phyloP scores from a whole-genome alignment of 2,888 invertebrate genomes.

The Dolomedes plantarius region DNA sequence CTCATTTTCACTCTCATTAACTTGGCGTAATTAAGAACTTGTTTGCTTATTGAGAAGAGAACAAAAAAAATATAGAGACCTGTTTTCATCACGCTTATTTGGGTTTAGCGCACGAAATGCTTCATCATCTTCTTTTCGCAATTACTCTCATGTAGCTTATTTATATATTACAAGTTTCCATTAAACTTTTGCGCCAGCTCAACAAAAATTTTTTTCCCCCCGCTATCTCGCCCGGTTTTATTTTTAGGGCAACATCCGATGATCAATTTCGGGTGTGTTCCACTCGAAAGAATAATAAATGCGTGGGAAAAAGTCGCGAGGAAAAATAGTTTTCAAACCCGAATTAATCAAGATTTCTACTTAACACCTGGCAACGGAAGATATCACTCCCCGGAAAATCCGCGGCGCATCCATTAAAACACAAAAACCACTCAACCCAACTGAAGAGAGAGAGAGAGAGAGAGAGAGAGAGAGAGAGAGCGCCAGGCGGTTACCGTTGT shows the following conservation, averaged over 20 bases:
- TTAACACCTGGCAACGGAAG: slow-evolving; percentile 48
- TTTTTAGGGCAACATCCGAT: not conserved
- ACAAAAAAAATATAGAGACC: not conserved
- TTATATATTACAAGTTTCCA: not conserved
- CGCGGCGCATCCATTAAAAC: slow-evolving; percentile 23
- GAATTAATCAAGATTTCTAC: slow-evolving; percentile 42
- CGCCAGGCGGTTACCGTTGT: slow-evolving; percentile 29
- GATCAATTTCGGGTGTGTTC: not conserved
- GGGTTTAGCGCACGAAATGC: not conserved
- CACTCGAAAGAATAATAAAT: not conserved
- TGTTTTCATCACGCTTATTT: not conserved
- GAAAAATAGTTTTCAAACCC: slow-evolving; percentile 17
- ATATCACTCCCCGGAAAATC: slow-evolving; percentile 35
- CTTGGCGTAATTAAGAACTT: not conserved
- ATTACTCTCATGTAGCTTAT: not conserved
- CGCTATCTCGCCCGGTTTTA: not conserved
- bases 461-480: too few relatives aligned
- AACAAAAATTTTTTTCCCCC: not conserved
- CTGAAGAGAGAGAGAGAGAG: not conserved
- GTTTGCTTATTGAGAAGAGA: not conserved
- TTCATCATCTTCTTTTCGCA: slow-evolving; percentile 3
- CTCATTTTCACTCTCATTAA: not conserved
- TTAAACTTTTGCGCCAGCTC: slow-evolving; percentile 2
- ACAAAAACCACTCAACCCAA: slow-evolving; percentile 32
- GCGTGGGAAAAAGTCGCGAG: slow-evolving; percentile 6